Percentiles rank a stretch among this genome's conserved stretches.
phyloP scores from a whole-genome alignment of 2,113 vertebrate species.

The Formicarius rufipectus region DNA sequence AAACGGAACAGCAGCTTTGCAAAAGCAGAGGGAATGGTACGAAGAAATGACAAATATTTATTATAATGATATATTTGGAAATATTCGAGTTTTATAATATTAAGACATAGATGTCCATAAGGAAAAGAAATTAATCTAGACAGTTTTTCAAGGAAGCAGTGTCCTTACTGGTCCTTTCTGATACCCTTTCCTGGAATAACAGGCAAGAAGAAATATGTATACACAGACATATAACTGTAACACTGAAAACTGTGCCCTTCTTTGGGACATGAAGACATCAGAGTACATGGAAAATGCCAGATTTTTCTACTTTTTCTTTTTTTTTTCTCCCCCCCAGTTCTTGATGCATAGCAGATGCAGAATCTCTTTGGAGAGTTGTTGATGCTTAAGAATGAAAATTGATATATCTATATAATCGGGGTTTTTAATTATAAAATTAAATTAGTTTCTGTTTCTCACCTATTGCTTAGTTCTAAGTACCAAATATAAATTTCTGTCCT shows the following conservation, averaged over 20 bases:
- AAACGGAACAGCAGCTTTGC: not conserved
- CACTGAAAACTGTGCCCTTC: not conserved
- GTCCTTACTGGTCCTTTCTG: not conserved
- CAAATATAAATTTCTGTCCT: not conserved
- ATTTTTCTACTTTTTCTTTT: not conserved
- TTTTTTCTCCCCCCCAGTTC: not conserved
- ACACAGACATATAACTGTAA: not conserved
- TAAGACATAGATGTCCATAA: not conserved
- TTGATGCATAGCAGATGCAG: not conserved
- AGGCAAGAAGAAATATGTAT: not conserved
- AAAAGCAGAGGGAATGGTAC: not conserved
- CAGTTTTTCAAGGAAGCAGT: not conserved
- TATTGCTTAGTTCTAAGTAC: not conserved
- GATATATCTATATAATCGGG: not conserved
- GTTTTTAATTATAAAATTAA: not conserved
- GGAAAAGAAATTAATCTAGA: not conserved
- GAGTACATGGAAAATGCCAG: not conserved
- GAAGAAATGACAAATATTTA: not conserved
- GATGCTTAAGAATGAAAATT: not conserved
- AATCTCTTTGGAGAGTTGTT: not conserved
- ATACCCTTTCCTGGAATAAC: not conserved
- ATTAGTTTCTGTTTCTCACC: not conserved
- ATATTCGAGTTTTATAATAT: conserved; percentile 16
- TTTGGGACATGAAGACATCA: not conserved
- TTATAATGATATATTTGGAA: not conserved